Percentiles rank a stretch among this genome's conserved stretches.
Evolutionary conservation across 1,140 invertebrate genomes (phyloP).

Genomic region (Littorina saxatilis): DNA sequence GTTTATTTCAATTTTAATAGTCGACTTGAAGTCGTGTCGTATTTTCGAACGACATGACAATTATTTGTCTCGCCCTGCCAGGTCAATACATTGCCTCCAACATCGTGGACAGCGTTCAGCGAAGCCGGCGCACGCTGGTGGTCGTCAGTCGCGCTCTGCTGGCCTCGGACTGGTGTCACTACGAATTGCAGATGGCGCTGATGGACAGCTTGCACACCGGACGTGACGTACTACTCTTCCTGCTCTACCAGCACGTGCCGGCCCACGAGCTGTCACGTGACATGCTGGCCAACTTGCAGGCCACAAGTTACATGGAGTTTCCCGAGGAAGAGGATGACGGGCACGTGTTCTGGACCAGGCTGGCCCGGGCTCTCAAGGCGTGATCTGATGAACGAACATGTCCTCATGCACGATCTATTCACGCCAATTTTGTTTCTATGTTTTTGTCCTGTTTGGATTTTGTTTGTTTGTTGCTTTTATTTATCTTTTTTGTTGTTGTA

Average conservation of each 20-base stretch:
- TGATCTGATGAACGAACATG: background rate
- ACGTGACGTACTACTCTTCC: constrained; percentile 51
- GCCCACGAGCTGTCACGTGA: constrained; percentile 44
- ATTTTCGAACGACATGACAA: too few species aligned
- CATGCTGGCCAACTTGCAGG: constrained; percentile 50
- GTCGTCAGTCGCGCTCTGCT: constrained; percentile 81
- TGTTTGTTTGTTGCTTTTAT: too few species aligned
- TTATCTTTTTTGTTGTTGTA: too few species aligned
- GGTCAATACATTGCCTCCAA: constrained; percentile 78
- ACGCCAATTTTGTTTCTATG: too few species aligned
- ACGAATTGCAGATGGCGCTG: constrained; percentile 76
- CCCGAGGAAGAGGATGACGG: constrained; percentile 6
- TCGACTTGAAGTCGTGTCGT: too few species aligned
- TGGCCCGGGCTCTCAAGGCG: constrained; percentile 5
- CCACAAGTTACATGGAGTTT: constrained; percentile 43
- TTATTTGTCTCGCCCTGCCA: too few species aligned
- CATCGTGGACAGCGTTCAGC: constrained; percentile 79
- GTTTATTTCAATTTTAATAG: too few species aligned
- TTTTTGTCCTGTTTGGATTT: too few species aligned
- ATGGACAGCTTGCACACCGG: constrained; percentile 59
- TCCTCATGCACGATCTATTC: too few species aligned
- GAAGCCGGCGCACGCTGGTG: constrained; percentile 80
- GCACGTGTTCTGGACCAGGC: constrained; percentile 7
- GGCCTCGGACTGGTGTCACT: constrained; percentile 82
- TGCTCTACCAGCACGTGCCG: constrained; percentile 49